Evolutionary conservation across 2,797 vertebrate species (phyloP), one percentile per base, ranked within the genome.

Genomic region (Scarus forsteni): DNA sequence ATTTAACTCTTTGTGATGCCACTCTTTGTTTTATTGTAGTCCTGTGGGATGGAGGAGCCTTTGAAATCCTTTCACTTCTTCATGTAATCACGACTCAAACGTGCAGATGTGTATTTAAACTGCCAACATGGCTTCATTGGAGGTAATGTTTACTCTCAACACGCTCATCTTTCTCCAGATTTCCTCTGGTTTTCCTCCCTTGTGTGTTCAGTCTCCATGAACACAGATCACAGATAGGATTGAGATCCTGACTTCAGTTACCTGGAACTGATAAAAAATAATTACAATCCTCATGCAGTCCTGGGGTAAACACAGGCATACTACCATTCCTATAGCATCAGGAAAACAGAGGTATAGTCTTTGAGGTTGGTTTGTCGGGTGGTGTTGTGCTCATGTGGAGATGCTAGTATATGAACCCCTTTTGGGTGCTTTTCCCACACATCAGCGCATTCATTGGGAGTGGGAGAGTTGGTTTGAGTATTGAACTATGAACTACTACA

Each of bases 401-500:
- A 79, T 83, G 78, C 77, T 78, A 56, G 60, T 53, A 35, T 74
- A 70, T 64, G 61, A 86, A 79, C 0, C 6, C 53, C 69, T 66
- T 87, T 83, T 81, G 64, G 70, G 18, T 57, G 57, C 66, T 81
- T 83, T 86, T 80, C 73, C 81, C 77, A 85, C 44, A 63, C 45
- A 80, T 56, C 60, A 35, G 43, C 54, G 61, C 64, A 46, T 80
- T 84, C 69, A 84, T 90, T 78, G 82, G 57, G 46, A 75, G 66
- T 49, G 51, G 66, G 50, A 54, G 77, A 88, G 56, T 59, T 81
- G 77, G 70, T 86, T 56, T 4, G 65, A 75, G 84, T 76, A 80
- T 80, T 91, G 83, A 92, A 94, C 89, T 92, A 88, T 82, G 79
- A 92, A 87, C 90, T 75, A 84, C 83, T 85, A 87, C 84, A 88